phyloP scores from a whole-genome alignment of 2,797 vertebrate genomes.

The Danio albolineatus region DNA sequence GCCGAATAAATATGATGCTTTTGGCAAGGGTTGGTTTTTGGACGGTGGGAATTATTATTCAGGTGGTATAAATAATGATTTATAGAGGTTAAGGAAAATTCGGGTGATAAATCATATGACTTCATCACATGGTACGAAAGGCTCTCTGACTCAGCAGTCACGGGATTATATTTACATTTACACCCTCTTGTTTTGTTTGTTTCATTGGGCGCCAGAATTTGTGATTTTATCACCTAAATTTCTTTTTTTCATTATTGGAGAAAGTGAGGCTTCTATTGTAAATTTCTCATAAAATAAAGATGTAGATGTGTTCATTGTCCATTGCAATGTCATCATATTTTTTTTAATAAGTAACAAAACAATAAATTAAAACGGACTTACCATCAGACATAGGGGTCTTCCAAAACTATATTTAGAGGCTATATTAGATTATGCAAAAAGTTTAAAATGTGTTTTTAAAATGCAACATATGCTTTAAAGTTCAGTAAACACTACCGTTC shows the following conservation, averaged over 20 bases:
- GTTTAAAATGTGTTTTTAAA: no score
- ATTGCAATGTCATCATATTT: no score
- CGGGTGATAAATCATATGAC: constrained; percentile 33
- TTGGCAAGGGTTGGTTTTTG: background rate
- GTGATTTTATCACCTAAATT: no score
- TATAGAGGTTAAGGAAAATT: background rate
- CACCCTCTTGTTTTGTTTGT: background rate
- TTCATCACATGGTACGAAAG: constrained; percentile 13
- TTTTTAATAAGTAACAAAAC: no score
- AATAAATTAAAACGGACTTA: no score
- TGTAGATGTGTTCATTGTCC: no score
- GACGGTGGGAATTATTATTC: background rate
- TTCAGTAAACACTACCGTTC: no score
- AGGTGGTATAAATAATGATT: background rate
- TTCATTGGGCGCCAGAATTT: background rate
- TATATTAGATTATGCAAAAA: no score
- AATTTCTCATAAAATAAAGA: no score
- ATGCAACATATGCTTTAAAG: no score
- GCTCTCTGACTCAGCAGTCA: constrained; percentile 39
- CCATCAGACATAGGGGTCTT: no score
- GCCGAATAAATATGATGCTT: background rate
- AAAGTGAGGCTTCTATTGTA: background rate
- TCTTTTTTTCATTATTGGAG: background rate
- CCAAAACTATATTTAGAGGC: no score
- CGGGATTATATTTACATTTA: background rate